phyloP scores from a whole-genome alignment of 2,888 invertebrate genomes.

The Yponomeuta evonymella region DNA sequence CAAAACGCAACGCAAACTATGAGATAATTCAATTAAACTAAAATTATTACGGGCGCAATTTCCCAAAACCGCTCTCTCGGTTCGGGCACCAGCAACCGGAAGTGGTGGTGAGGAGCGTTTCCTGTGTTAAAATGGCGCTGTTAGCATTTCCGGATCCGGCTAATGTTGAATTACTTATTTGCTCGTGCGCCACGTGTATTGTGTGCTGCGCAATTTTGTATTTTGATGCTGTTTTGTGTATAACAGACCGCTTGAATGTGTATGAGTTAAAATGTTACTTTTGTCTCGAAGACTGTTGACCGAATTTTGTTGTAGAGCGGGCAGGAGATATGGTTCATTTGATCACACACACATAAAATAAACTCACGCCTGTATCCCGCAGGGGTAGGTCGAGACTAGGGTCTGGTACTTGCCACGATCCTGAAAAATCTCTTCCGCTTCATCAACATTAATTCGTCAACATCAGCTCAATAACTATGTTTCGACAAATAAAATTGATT shows the following conservation, averaged over 20 bases:
- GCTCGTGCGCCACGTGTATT: neutral
- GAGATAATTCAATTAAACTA: slow-evolving; percentile 2
- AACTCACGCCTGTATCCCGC: too few species aligned
- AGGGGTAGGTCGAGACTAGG: too few species aligned
- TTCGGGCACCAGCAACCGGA: slow-evolving; percentile 24
- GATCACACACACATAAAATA: too few species aligned
- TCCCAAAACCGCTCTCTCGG: slow-evolving; percentile 23
- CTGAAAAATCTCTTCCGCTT: too few species aligned
- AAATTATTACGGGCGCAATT: neutral
- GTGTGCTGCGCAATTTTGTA: neutral
- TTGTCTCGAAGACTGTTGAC: too few species aligned
- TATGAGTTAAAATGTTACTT: neutral
- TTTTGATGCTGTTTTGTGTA: neutral
- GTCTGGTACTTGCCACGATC: too few species aligned
- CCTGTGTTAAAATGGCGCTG: slow-evolving; percentile 33
- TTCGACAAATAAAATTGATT: too few species aligned
- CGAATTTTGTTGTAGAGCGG: too few species aligned
- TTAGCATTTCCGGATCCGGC: slow-evolving; percentile 32
- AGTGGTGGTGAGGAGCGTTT: slow-evolving; percentile 35
- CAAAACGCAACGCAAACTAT: neutral
- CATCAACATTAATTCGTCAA: too few species aligned
- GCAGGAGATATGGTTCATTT: too few species aligned
- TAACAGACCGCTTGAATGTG: neutral
- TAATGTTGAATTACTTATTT: slow-evolving; percentile 13
- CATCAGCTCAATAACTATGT: too few species aligned